A percentile compares a stretch with the other conserved stretches of the same genome.
Evolutionary conservation across 2,888 invertebrate genomes (phyloP).

Genomic region (Sceliomorpha sp.): DNA sequence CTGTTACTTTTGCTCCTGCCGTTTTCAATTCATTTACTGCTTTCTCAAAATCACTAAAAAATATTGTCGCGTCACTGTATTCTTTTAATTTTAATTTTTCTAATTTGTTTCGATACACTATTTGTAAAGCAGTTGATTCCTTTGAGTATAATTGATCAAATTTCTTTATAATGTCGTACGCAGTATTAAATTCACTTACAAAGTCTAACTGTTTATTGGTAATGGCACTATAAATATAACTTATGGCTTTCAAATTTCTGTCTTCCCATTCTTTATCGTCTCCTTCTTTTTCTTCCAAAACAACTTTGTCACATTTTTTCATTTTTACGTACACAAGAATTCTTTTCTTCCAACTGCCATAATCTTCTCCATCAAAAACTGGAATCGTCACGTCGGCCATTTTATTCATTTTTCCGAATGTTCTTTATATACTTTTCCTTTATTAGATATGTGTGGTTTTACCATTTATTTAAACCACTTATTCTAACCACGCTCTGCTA

Average conservation of each 20-base stretch:
- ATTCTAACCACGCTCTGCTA: too few species aligned
- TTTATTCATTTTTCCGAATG: too few species aligned
- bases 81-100: slow-evolving; percentile 51
- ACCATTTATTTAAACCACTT: too few species aligned
- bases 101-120: slow-evolving; percentile 55
- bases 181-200: slow-evolving; percentile 47
- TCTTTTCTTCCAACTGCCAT: too few species aligned
- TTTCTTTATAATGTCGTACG: slow-evolving; percentile 56
- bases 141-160: slow-evolving; percentile 55
- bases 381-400: too few species aligned
- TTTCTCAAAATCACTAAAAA: slow-evolving; percentile 62
- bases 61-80: slow-evolving; percentile 35
- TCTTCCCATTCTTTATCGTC: slow-evolving; percentile 53
- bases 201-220: slow-evolving; percentile 55
- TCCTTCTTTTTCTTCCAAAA: too few species aligned
- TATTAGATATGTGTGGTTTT: too few species aligned
- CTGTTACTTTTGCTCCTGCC: slow-evolving; percentile 16
- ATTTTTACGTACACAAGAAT: too few species aligned
- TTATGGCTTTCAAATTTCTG: slow-evolving; percentile 58
- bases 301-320: too few species aligned
- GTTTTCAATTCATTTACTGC: slow-evolving; percentile 59
- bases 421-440: too few species aligned
- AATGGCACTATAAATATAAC: slow-evolving; percentile 51
- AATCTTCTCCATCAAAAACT: too few species aligned
- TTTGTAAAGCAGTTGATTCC: slow-evolving; percentile 57